Conservation (phyloP, 2,797 vertebrate species). For the Dendrocincla fuliginosa region DNA sequence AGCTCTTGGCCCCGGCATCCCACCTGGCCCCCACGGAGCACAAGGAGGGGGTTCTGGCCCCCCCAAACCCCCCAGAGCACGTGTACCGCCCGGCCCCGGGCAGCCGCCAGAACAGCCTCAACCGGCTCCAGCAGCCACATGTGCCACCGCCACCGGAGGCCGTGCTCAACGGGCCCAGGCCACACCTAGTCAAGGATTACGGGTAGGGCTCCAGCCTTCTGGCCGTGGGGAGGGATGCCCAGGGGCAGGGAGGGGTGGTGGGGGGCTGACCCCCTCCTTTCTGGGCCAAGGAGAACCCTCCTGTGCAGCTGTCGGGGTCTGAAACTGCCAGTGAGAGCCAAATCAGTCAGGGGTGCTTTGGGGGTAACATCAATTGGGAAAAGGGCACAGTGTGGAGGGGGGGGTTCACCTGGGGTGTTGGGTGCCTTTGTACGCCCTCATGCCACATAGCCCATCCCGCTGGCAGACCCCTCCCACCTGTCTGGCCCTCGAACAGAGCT, state of each 20-base stretch:
- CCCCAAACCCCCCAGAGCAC: slow-evolving; percentile 83
- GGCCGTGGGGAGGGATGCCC: rapidly evolving
- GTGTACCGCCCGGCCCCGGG: slow-evolving; percentile 74
- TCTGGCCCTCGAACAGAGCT: background rate
- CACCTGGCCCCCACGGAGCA: slow-evolving; percentile 75
- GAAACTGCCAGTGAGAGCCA: rapidly evolving
- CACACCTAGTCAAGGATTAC: slow-evolving; percentile 87
- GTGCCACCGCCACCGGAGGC: slow-evolving; percentile 77
- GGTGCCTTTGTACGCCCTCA: background rate
- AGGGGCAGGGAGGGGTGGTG: no score
- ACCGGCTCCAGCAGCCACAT: slow-evolving; percentile 82
- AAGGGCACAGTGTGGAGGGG: background rate
- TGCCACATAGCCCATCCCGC: rapidly evolving
- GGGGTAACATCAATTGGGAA: background rate
- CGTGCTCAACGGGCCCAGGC: slow-evolving; percentile 86
- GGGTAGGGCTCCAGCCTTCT: slow-evolving; percentile 63
- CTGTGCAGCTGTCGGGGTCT: rapidly evolving
- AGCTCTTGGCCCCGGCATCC: slow-evolving; percentile 73
- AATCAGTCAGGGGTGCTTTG: background rate
- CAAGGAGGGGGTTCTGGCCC: slow-evolving; percentile 81
- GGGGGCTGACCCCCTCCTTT: background rate
- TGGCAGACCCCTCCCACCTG: background rate
- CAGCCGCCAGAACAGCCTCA: slow-evolving; percentile 85
- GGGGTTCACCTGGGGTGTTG: background rate
- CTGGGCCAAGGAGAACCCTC: background rate